Base-by-base conservation (phyloP, 2,113 vertebrate species). In the Donacobius atricapilla region DNA sequence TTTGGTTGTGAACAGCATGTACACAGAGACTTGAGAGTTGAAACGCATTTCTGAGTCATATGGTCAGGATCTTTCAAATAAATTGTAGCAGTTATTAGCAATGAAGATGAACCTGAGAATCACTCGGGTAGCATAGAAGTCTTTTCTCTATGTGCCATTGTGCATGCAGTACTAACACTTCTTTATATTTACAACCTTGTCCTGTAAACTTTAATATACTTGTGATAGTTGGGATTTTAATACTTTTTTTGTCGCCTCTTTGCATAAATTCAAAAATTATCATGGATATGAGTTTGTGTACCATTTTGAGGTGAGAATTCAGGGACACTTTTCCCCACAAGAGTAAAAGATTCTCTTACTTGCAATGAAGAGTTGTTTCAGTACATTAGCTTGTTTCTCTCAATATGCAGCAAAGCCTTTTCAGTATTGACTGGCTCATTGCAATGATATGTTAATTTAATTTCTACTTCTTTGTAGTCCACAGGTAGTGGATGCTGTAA, bases 401-500 rank as follows among this genome's bases (percentile, higher is more conserved):
- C 72, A 77, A 10, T 33, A 56, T 15, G 25, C 23, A 81, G 14
- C 25, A 57, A 39, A 77, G 11, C 25, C 6, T 33, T 87, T 79
- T 80, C 39, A 33, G 35, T 73, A 33, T 45, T 81, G 75, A 47
- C 39, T 54, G n/a, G 20, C 19, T 88, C 37, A 47, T 81, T 90
- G 28, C 64, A 63, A 28, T 37, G 11, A 37, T 33, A 28, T 21
- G 33, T 42, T 87, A 1, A 25, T 83, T 56, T 83, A 63, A 69
- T 77, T 96, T 90, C 45, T 27, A 30, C 19, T 71, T 85, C 48
- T 83, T 60, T 68, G n/a, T 91, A 99, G 99, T 65, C 99, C 99
- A 27, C 99, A 99, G 97, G 83, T 99, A 69, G 98, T 99, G 80
- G 99, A 99, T 83, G 98, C 99, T 0, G 97, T 99, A 90, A 99